phyloP scores from a whole-genome alignment of 30 jellyfish, hydroid and myxozoan genomes.

The Mastigias papua region DNA sequence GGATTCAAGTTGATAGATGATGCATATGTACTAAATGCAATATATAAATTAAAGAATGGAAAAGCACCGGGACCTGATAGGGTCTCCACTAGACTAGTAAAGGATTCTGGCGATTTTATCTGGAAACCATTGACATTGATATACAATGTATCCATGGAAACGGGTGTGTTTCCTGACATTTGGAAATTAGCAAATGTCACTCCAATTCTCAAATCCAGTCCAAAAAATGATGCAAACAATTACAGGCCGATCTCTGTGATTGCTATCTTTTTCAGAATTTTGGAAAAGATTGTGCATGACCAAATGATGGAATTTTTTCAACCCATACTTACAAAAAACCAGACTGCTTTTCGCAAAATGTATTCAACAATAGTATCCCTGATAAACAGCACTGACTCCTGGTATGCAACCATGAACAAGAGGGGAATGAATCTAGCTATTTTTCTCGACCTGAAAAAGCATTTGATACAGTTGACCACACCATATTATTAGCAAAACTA shows the following conservation, averaged over 20 bases:
- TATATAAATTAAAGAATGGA: slow-evolving; percentile 3
- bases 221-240: slow-evolving; percentile 41
- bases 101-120: slow-evolving; percentile 5
- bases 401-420: slow-evolving; percentile 31
- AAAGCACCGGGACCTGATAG: slow-evolving; percentile 14
- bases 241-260: slow-evolving; percentile 49
- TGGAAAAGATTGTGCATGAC: slow-evolving; percentile 42
- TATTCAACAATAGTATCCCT: slow-evolving; percentile 42
- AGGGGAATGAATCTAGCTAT: slow-evolving; percentile 9
- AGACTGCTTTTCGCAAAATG: slow-evolving; percentile 32
- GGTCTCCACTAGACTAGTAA: not conserved
- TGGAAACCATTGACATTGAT: slow-evolving; percentile 1
- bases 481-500: slow-evolving; percentile 8
- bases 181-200: slow-evolving; percentile 31
- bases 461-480: slow-evolving; percentile 55
- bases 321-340: slow-evolving; percentile 5
- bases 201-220: slow-evolving; percentile 17
- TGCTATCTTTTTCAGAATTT: slow-evolving; percentile 8
- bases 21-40: not conserved
- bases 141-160: slow-evolving; percentile 7
- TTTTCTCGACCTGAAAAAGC: slow-evolving; percentile 48
- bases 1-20: slow-evolving; percentile 9
- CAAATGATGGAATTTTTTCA: not conserved
- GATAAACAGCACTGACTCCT: slow-evolving; percentile 38
- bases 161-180: slow-evolving; percentile 29